These are phyloP conservation scores for Urocyon cinereoargenteus DNA, from an alignment of 2,797 vertebrate genomes.

Conservation along the genomic window DNA sequence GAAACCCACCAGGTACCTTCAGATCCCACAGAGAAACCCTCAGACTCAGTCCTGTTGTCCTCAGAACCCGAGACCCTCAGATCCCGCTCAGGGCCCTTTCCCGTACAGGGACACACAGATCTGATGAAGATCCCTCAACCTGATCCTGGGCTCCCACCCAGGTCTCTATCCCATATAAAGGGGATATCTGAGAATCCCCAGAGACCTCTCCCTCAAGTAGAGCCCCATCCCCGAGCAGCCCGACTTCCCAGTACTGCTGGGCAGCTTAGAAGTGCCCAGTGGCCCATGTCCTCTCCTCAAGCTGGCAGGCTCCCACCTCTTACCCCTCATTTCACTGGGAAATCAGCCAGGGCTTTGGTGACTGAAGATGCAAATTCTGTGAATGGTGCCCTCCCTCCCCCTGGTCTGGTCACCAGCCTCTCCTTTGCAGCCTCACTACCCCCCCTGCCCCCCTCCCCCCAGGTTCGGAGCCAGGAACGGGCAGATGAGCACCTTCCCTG, in stretches of 20 bases:
- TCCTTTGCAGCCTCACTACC: background rate
- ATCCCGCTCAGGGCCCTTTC: background rate
- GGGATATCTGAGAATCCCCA: background rate
- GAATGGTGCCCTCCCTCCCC: background rate
- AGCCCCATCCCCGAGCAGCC: background rate
- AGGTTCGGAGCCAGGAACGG: conserved; percentile 16
- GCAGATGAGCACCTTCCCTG: conserved; percentile 66
- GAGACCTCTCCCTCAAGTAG: background rate
- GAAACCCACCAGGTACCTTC: background rate
- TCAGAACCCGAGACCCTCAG: background rate
- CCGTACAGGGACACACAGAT: background rate
- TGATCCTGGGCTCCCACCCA: background rate
- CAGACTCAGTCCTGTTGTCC: background rate
- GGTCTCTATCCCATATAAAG: background rate
- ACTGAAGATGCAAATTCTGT: conserved; percentile 70
- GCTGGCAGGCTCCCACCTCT: background rate
- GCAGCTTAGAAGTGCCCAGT: background rate
- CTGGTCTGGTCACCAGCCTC: background rate
- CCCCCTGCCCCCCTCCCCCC: background rate
- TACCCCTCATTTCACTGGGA: conserved; percentile 82
- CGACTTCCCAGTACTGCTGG: background rate
- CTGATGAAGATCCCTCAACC: background rate
- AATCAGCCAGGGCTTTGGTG: conserved; percentile 69
- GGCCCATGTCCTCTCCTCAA: background rate
- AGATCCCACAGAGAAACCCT: background rate